Evolutionary conservation across 2,888 invertebrate genomes (phyloP), one percentile per base, ranked within the genome.

Genomic region (Spilarctia lutea): DNA sequence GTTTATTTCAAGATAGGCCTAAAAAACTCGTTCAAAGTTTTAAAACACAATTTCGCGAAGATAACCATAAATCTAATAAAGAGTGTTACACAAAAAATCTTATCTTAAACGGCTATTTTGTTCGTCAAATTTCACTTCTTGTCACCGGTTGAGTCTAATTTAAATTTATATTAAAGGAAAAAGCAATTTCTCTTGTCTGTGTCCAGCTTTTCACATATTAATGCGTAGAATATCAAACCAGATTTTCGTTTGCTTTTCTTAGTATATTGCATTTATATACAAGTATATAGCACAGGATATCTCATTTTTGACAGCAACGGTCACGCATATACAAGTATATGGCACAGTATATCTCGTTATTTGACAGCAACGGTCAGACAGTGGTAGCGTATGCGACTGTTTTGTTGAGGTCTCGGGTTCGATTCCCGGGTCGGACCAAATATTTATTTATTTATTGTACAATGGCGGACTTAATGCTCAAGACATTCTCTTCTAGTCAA

Each of bases 131-230:
- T 84, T 74, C 65, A 68, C 73, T 75, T 83, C 27, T 72, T 68
- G 71, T 71, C 65, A n/a, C 74, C 68, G 60, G 16, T 35, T 56
- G 68, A 73, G 67, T 68, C 67, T 79, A 79, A 85, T 85, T 79
- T 79, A 75, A 79, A 83, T 83, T 74, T 81, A 83, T 81, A 81
- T 81, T 77, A 72, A 72, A 75, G 73, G 66, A 78, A 72, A 75
- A 63, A 16, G 52, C 35, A 69, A 75, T 76, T 82, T 75, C 75
- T 68, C 33, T 39, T 42, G 33, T 72, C 65, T 76, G 63, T 68
- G 72, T 72, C 56, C 30, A 56, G 27, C 56, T 63, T 71, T 63
- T 16, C n/a, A 60, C 60, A 11, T 60, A 60, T 27, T 60, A 60
- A 27, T 60, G 60, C 30, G 4, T 63, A 63, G 30, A 63, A 63